phyloP scores from a whole-genome alignment of 1,140 invertebrate genomes.

The Drosophila triauraria region DNA sequence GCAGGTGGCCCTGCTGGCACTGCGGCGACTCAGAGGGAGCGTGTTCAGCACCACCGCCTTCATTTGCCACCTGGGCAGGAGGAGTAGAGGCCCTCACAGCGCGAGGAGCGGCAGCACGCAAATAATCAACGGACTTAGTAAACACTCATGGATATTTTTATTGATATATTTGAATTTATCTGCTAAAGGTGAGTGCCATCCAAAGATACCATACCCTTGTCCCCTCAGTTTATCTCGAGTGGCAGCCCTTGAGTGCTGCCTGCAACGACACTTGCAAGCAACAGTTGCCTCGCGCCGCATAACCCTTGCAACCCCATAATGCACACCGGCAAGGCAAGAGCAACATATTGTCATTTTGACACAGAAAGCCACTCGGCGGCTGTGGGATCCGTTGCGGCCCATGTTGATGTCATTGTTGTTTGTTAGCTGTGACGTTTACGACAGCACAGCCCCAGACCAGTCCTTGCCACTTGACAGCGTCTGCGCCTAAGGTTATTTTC shows the following conservation, averaged over 20 bases:
- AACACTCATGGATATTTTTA: constrained; percentile 85
- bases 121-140: constrained; percentile 81
- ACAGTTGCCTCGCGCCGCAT: constrained; percentile 53
- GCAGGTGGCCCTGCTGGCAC: constrained; percentile 41
- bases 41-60: constrained; percentile 49
- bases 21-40: constrained; percentile 33
- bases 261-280: constrained; percentile 38
- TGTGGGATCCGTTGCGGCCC: constrained; percentile 43
- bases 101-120: constrained; percentile 57
- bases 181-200: constrained; percentile 82
- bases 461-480: constrained; percentile 77
- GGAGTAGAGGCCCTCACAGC: constrained; percentile 23
- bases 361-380: constrained; percentile 75
- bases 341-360: constrained; percentile 81
- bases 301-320: constrained; percentile 17
- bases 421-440: constrained; percentile 78
- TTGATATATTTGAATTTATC: constrained; percentile 85
- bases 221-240: constrained; percentile 40
- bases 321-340: constrained; percentile 30
- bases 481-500: constrained; percentile 67
- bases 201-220: constrained; percentile 1
- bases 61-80: constrained; percentile 62
- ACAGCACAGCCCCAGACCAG: constrained; percentile 68
- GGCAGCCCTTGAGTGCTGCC: constrained; percentile 36
- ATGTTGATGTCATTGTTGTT: constrained; percentile 45